Evolutionary conservation across 92 coral and sea anemone species (phyloP).

Genomic region (Parazoanthus darwini): DNA sequence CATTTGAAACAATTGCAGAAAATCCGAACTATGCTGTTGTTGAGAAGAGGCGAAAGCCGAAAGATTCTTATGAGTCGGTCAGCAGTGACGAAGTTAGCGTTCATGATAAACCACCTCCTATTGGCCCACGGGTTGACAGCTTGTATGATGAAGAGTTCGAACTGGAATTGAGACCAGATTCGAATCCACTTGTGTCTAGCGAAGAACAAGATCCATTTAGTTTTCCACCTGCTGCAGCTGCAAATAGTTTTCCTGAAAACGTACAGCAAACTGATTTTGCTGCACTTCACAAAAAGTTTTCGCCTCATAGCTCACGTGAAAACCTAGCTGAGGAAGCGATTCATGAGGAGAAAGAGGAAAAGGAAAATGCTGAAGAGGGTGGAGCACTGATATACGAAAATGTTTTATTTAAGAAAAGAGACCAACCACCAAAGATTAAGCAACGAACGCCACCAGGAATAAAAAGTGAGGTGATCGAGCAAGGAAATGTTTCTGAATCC

Average conservation of each 20-base stretch:
- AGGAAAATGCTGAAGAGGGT: conserved; percentile 42
- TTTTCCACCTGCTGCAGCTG: conserved; percentile 46
- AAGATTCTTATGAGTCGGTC: conserved; percentile 9
- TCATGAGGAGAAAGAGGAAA: conserved; percentile 25
- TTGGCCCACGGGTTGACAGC: conserved; percentile 63
- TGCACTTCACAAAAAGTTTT: conserved; percentile 60
- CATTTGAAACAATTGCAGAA: conserved; percentile 48
- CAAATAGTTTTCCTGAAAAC: conserved; percentile 3
- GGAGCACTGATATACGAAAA: conserved; percentile 89
- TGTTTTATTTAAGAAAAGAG: conserved; percentile 81
- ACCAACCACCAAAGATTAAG: conserved; percentile 32
- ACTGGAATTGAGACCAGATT: not conserved
- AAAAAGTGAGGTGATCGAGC: conserved; percentile 17
- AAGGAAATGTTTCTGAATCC: conserved; percentile 38
- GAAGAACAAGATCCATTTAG: conserved; percentile 74
- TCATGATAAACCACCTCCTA: conserved; percentile 28
- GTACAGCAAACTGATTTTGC: conserved; percentile 48
- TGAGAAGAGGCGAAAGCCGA: conserved; percentile 20
- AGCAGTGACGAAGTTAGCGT: conserved; percentile 23
- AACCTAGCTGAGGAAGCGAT: conserved; percentile 45
- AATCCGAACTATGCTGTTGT: conserved; percentile 27
- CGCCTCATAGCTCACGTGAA: conserved; percentile 67
- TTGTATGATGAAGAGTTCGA: conserved; percentile 60
- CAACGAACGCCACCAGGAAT: not conserved
- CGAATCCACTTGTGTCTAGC: conserved; percentile 19